Conservation (phyloP, 2,113 vertebrate species). For the Larimichthys crocea region DNA sequence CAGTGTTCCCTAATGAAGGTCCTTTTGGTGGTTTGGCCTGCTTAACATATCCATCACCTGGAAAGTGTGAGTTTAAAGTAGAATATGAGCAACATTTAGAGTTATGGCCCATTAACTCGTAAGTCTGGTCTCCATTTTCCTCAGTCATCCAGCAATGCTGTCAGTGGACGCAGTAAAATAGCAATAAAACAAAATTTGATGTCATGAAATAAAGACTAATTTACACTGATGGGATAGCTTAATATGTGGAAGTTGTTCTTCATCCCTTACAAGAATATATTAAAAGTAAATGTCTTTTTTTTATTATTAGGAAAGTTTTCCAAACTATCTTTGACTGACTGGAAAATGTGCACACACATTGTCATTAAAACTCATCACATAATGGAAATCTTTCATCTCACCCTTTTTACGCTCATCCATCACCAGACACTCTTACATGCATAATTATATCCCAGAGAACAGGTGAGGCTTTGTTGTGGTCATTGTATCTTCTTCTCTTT, state of each 20-base stretch:
- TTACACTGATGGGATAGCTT: neutral
- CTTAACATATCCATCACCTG: conserved; percentile 50
- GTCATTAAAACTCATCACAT: conserved; percentile 19
- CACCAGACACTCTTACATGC: conserved; percentile 25
- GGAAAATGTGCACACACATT: neutral
- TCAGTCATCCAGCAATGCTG: neutral
- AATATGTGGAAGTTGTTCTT: conserved; percentile 13
- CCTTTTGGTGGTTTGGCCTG: conserved; percentile 17
- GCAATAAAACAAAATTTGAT: conserved; percentile 12
- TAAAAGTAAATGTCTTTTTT: neutral
- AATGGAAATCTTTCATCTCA: conserved; percentile 35
- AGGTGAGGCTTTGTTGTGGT: conserved; percentile 57
- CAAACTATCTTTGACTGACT: neutral
- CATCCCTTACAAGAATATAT: neutral
- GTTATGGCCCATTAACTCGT: conserved; percentile 36
- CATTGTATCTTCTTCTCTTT: conserved; percentile 24
- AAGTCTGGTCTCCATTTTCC: conserved; percentile 8
- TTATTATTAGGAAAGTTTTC: neutral
- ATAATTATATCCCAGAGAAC: conserved; percentile 47
- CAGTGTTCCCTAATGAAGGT: conserved; percentile 31
- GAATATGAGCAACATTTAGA: conserved; percentile 11
- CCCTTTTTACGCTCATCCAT: conserved; percentile 15
- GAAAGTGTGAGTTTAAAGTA: conserved; percentile 34
- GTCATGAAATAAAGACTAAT: conserved; percentile 6
- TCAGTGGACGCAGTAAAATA: neutral